These are phyloP conservation scores for Hemitrygon akajei DNA, from an alignment of 2,797 vertebrate genomes.

Conservation along the genomic window DNA sequence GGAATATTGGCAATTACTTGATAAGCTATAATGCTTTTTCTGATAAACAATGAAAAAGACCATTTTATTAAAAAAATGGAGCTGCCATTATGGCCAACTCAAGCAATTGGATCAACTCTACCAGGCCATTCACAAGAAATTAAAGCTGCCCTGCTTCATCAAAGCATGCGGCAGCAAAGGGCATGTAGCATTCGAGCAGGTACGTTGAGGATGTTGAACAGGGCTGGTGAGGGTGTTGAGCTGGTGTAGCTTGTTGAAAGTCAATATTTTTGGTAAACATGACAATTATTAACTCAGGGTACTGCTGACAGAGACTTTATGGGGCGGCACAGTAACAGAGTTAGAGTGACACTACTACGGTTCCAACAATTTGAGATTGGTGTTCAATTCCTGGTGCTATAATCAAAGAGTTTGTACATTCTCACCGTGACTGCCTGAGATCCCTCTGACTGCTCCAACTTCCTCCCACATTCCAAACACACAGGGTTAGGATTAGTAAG, in stretches of 20 bases:
- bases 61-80: neutral
- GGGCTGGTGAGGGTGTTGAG: neutral
- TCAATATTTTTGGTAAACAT: neutral
- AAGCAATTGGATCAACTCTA: neutral
- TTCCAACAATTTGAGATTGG: too few relatives aligned
- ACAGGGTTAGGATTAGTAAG: too few relatives aligned
- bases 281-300: neutral
- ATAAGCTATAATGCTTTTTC: neutral
- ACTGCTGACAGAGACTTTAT: neutral
- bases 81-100: neutral
- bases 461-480: too few relatives aligned
- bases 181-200: neutral
- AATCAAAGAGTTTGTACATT: too few relatives aligned
- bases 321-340: too few relatives aligned
- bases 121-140: neutral
- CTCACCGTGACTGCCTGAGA: too few relatives aligned
- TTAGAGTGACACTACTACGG: too few relatives aligned
- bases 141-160: neutral
- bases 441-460: too few relatives aligned
- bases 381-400: too few relatives aligned
- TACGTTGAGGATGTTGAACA: neutral
- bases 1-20: neutral
- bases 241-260: neutral
- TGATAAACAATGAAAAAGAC: neutral
- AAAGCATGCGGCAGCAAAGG: neutral